Base-by-base conservation (phyloP, 2,797 vertebrate species). In the Sphenodon punctatus region DNA sequence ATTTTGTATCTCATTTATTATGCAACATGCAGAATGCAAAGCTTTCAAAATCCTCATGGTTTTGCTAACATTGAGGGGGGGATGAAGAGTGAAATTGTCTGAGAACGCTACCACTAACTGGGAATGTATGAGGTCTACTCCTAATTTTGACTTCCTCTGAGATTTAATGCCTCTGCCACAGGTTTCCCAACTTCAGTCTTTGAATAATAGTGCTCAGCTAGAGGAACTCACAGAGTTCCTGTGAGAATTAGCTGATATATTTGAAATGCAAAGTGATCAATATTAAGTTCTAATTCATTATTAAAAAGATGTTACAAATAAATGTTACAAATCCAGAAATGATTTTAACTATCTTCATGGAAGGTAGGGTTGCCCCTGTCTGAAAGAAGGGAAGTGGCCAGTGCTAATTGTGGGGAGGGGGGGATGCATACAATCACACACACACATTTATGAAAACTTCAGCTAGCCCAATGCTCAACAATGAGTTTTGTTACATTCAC, bases 31-130 rank as follows among this genome's bases (percentile, higher is more conserved):
- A 68, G 23, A 45, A 71, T 58, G 41, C 17, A 87, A 78, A 82
- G 17, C 64, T 76, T 88, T 89, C 49, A 78, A 80, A 82, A 42
- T 75, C 16, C 75, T n/a, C 13, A 46, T 22, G 23, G 79, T 80
- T 43, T 85, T 84, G 49, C 58, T 12, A 85, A 53, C 88, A 6
- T 5, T 72, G 78, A 87, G 3, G 15, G 30, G 70, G 34, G 68
- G 60, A 86, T 61, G 72, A 58, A 82, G 75, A 75, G 30, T 25
- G 22, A 65, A 34, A 46, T 46, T 30, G 67, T 72, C 58, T 86
- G 78, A 46, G 48, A 23, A 87, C 56, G 80, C 58, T 53, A 53
- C 5, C 72, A 17, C n/a, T 78, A 72, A 70, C 36, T 23, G 19
- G 58, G 7, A 71, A 63, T 14, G 38, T 3, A 0, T 2, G 38